Conservation (phyloP, 1,140 invertebrate genomes). For the Brachionus paranguensis region DNA sequence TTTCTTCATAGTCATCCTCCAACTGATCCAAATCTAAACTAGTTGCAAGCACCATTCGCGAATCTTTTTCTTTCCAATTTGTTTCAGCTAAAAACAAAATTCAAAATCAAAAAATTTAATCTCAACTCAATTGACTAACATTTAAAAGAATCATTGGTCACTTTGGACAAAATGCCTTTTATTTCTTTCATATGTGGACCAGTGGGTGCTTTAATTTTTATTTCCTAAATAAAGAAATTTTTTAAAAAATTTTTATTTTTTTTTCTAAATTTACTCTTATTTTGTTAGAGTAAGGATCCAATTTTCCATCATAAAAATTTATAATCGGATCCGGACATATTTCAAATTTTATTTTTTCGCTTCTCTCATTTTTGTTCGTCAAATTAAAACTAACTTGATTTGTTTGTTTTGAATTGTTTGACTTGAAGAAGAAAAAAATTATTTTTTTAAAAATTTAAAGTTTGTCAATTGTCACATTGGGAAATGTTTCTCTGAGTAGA, state of each 20-base stretch:
- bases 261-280: background rate
- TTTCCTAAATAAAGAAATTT: background rate
- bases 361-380: background rate
- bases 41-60: background rate
- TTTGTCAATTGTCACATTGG: background rate
- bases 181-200: background rate
- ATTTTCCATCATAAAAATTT: slow-evolving; percentile 22
- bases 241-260: background rate
- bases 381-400: background rate
- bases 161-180: background rate
- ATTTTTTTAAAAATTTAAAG: background rate
- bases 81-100: background rate
- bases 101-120: background rate
- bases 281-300: background rate
- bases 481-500: background rate
- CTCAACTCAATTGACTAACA: background rate
- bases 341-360: background rate
- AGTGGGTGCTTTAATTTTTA: background rate
- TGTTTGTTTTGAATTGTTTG: background rate
- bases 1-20: background rate
- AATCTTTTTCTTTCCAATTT: slow-evolving; percentile 37
- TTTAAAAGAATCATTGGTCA: slow-evolving; percentile 2
- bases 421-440: background rate
- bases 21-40: slow-evolving; percentile 2
- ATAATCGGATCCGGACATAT: background rate